Evolutionary conservation across 2,888 invertebrate species (phyloP), one percentile per base, ranked within the genome.

Genomic region (Drosophila kuntzei): DNA sequence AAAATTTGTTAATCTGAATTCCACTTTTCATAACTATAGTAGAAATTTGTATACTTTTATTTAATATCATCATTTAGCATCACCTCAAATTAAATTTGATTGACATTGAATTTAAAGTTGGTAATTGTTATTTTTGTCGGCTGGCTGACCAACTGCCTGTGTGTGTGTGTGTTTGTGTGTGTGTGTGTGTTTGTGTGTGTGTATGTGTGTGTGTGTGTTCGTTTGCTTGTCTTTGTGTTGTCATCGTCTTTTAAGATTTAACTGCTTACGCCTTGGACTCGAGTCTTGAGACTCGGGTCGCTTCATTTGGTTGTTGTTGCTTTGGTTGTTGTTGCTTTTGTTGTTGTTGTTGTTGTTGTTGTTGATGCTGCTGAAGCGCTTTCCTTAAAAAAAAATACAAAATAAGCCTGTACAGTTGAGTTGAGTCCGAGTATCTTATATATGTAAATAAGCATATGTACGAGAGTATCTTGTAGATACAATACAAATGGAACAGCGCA

Each of bases 361-460:
- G 59, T 20, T 67, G 53, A n/a, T 55, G 43, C 22, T 57, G 59
- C 51, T 57, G 62, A 22, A 58, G 62, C 70, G 66, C 57, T 79
- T 76, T 76, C 41, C 71, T 68, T 68, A 43, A 61, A 62, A 39
- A 58, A 54, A 36, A 68, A 46, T 11, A 36, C 25, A 43, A 36
- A 46, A 71, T 79, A 59, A 71, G 72, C 66, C 67, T 81, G 81
- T 81, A 77, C 80, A 83, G 80, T 82, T 79, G 80, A 64, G 82
- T 70, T 71, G 67, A 69, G 82, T 73, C 46, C 65, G 57, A 71
- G 79, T 74, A 71, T 63, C 79, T 74, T 76, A 75, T 77, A 65
- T 82, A 82, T 80, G 83, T 82, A 80, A 77, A 82, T 80, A 68
- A 62, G 69, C 71, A 61, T 53, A 67, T 58, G 58, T 71, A 59